Conservation (phyloP, 1,140 invertebrate genomes). For the Drosophila watanabei region DNA sequence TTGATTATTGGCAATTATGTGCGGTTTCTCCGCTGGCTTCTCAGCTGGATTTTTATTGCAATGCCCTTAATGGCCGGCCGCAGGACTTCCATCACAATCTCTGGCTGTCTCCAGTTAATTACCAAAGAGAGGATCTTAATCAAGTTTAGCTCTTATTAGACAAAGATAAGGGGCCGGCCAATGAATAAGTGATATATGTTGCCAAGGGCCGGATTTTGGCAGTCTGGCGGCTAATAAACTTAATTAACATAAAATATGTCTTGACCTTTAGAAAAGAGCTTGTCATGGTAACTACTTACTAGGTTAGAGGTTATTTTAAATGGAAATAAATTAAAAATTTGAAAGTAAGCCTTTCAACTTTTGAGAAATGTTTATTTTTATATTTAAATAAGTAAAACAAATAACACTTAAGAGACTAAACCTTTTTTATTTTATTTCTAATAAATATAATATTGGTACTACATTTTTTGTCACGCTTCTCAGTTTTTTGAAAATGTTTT, state of each 20-base stretch:
- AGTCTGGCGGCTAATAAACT: slow-evolving; percentile 29
- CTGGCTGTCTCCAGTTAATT: slow-evolving; percentile 40
- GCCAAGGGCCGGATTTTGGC: background rate
- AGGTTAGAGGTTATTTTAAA: background rate
- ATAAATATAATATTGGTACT: background rate
- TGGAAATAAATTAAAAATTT: background rate
- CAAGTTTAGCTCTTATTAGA: slow-evolving; percentile 47
- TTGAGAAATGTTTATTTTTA: too few species aligned
- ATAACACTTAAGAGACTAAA: too few species aligned
- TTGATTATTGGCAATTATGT: slow-evolving; percentile 79
- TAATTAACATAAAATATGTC: slow-evolving; percentile 12
- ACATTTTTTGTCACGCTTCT: background rate
- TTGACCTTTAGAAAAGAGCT: background rate
- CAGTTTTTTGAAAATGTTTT: too few species aligned
- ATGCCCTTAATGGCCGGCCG: slow-evolving; percentile 18
- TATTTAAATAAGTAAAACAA: too few species aligned
- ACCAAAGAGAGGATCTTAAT: slow-evolving; percentile 49
- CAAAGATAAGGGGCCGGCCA: slow-evolving; percentile 17
- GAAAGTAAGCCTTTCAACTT: too few species aligned
- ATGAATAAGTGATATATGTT: slow-evolving; percentile 42
- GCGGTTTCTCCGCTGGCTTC: slow-evolving; percentile 52
- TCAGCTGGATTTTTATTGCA: slow-evolving; percentile 28
- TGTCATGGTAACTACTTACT: background rate
- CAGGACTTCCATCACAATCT: slow-evolving; percentile 5
- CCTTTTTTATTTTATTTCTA: background rate